Percentiles rank a stretch among this genome's conserved stretches.
Conservation (phyloP, 1,140 invertebrate genomes). For the Ptiloglossa arizonensis region DNA sequence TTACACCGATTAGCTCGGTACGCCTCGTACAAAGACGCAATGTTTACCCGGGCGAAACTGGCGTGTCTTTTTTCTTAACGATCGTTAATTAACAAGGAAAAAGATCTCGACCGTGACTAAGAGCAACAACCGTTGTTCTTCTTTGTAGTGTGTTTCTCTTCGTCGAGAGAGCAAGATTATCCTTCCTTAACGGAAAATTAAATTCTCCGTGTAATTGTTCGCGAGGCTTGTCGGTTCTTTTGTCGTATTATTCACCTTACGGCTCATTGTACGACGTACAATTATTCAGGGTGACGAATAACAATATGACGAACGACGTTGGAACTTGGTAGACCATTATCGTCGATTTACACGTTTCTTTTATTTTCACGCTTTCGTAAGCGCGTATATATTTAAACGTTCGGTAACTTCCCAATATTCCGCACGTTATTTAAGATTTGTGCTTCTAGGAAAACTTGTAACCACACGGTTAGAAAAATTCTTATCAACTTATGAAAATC, state of each 20-base stretch:
- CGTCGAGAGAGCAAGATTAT: background rate
- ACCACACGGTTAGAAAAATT: too few relatives aligned
- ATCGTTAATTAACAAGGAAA: conserved; percentile 12
- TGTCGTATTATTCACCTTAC: too few relatives aligned
- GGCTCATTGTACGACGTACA: background rate
- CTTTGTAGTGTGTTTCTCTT: background rate
- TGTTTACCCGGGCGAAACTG: background rate
- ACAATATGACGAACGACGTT: too few relatives aligned
- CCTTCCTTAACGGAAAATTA: background rate
- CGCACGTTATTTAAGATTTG: too few relatives aligned
- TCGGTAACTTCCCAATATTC: too few relatives aligned
- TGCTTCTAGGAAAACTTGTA: too few relatives aligned
- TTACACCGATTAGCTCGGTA: background rate
- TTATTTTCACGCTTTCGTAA: too few relatives aligned
- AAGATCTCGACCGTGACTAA: background rate
- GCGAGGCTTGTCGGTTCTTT: too few relatives aligned
- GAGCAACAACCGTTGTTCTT: background rate
- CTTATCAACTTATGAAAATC: too few relatives aligned
- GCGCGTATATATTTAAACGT: too few relatives aligned
- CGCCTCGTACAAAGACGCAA: background rate
- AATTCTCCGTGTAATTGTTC: background rate
- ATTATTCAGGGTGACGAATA: background rate
- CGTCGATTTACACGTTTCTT: too few relatives aligned
- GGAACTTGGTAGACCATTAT: too few relatives aligned
- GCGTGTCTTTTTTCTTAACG: background rate